Base-by-base conservation (phyloP, 2,888 invertebrate species). In the Lysandra coridon region DNA sequence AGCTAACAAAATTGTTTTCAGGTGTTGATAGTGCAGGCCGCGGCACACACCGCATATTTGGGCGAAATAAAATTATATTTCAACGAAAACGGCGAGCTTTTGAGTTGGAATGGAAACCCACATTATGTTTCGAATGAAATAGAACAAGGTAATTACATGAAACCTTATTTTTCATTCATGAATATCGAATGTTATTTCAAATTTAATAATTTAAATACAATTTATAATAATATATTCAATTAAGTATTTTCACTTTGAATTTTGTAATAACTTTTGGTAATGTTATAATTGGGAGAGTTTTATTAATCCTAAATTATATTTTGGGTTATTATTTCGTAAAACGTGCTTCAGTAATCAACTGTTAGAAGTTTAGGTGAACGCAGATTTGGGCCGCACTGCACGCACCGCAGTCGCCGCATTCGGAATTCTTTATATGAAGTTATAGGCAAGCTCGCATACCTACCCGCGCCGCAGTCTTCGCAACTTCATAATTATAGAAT, bases 11-110 rank as follows among this genome's bases (percentile, higher is more conserved):
- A 23, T 30, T 30, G 10, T 64, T 69, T 85, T 37, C 81, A 94
- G 88, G 96, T 97, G 1, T 87, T 97, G 5, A 96, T 97, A 77
- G 97, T 97, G 0, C 97, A 97, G 91, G 97, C 97, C 0, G 95
- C 96, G 1, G 96, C 97, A 0, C 96, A 96, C 84, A 96, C 96
- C 0, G 96, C 96, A 87, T 98, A 97, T 88, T 92, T 98, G 40
- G 98, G 98, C 1, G 96, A 97, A 87, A 94, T 98, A 17, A 96
- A 96, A n/a, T 95, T 98, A 0, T 95, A 89, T 82, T 98, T 98
- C 85, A 96, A 98, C 87, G 93, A 95, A 0, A 84, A 91, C 0
- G 98, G 98, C 0, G 95, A 96, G 81, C 91, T 98, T 1, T 86
- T 94, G 0, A 87, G 91, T 12, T 98, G 96, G 95, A 90, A 93